Conservation (phyloP, 2,888 invertebrate species). For the Microctonus brassicae region DNA sequence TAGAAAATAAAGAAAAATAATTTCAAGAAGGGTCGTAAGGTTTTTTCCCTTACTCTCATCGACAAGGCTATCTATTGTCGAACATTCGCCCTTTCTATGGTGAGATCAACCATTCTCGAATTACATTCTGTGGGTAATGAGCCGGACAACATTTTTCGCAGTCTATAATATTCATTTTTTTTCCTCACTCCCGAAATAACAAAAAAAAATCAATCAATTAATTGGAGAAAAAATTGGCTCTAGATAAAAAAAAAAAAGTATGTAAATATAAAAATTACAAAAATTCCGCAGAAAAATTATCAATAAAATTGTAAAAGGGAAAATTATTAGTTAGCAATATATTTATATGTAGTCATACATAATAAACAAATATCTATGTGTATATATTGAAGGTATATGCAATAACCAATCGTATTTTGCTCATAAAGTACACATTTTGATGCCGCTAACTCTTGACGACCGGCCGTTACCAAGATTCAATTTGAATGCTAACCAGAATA, state of each 20-base stretch:
- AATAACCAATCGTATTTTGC: slow-evolving; percentile 59
- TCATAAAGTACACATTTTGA: slow-evolving; percentile 62
- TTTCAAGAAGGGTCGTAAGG: slow-evolving; percentile 29
- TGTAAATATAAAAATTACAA: too few species aligned
- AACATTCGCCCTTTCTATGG: slow-evolving; percentile 36
- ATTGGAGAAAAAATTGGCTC: too few species aligned
- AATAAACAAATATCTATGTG: too few species aligned
- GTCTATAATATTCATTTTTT: slow-evolving; percentile 38
- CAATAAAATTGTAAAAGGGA: neutral
- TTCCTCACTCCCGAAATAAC: neutral
- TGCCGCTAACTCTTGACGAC: slow-evolving; percentile 65
- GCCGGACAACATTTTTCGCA: slow-evolving; percentile 51
- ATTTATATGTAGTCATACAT: neutral
- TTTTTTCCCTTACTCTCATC: slow-evolving; percentile 28
- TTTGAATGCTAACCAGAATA: slow-evolving; percentile 69
- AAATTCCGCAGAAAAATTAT: too few species aligned
- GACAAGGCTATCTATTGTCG: slow-evolving; percentile 29
- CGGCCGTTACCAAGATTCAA: slow-evolving; percentile 65
- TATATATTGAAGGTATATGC: slow-evolving; percentile 47
- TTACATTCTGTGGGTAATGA: slow-evolving; percentile 57
- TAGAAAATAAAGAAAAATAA: slow-evolving; percentile 7
- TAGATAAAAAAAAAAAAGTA: neutral
- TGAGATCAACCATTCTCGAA: slow-evolving; percentile 51
- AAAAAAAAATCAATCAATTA: too few species aligned
- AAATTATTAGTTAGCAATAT: slow-evolving; percentile 17